phyloP scores from a whole-genome alignment of 2,888 invertebrate species.

The Molorchus minor region DNA sequence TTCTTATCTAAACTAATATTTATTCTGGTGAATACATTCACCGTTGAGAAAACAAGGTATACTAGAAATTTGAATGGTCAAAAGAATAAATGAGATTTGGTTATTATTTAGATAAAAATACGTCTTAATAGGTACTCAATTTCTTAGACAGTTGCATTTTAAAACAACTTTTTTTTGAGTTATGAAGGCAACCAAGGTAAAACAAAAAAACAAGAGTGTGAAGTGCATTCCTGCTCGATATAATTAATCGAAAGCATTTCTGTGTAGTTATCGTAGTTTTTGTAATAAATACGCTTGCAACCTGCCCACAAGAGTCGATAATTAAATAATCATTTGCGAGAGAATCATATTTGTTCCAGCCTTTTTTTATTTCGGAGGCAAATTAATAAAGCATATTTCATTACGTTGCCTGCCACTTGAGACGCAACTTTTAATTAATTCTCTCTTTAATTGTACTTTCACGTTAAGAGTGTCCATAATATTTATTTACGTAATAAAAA shows the following conservation, averaged over 20 bases:
- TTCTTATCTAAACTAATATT: too few species aligned
- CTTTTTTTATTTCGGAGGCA: neutral
- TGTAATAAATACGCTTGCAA: neutral
- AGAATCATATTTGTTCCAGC: neutral
- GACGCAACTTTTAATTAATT: conserved; percentile 17
- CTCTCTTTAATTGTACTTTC: conserved; percentile 18
- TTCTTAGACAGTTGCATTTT: neutral
- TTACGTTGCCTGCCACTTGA: conserved; percentile 16
- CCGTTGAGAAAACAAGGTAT: too few species aligned
- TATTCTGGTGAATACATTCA: too few species aligned
- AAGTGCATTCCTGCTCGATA: neutral
- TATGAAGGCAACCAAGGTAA: neutral
- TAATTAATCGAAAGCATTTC: neutral
- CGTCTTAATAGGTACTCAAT: neutral
- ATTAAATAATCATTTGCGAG: conserved; percentile 13
- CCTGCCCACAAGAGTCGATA: neutral
- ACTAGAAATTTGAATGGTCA: too few species aligned
- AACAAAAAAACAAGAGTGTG: neutral
- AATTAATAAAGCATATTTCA: conserved; percentile 21
- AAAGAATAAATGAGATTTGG: neutral
- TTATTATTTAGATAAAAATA: neutral
- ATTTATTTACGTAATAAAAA: conserved; percentile 3
- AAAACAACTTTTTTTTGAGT: neutral
- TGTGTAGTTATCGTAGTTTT: neutral
- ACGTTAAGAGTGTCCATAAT: conserved; percentile 8